Evolutionary conservation across 2,113 vertebrate genomes (phyloP).

Genomic region (Cisticola juncidis): DNA sequence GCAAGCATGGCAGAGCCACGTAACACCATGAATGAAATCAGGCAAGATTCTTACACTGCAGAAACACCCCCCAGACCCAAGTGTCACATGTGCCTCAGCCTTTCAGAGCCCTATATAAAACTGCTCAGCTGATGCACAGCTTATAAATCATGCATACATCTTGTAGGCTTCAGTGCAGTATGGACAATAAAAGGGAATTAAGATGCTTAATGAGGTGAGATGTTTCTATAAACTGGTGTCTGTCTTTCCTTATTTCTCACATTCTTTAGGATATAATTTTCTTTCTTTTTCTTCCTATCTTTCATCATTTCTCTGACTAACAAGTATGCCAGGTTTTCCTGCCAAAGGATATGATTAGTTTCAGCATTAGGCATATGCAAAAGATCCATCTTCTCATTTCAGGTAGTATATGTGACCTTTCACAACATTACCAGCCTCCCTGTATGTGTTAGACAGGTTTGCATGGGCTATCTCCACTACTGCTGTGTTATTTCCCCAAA

Average conservation of each 20-base stretch:
- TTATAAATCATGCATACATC: slow-evolving; percentile 37
- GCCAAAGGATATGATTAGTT: not conserved
- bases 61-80: not conserved
- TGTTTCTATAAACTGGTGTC: not conserved
- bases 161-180: not conserved
- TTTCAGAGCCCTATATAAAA: slow-evolving; percentile 5
- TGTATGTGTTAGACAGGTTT: not conserved
- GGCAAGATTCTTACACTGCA: not conserved
- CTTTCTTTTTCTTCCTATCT: not conserved
- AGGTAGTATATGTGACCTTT: not conserved
- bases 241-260: not conserved
- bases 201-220: slow-evolving; percentile 44
- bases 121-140: not conserved
- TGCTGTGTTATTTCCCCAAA: not conserved
- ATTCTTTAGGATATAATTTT: not conserved
- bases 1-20: not conserved
- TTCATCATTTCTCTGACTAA: not conserved
- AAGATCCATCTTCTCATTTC: not conserved
- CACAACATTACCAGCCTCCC: not conserved
- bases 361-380: not conserved
- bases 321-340: not conserved
- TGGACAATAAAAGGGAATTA: slow-evolving; percentile 44
- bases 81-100: not conserved
- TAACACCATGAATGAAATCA: not conserved
- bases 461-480: not conserved